Evolutionary conservation across 2,797 vertebrate species (phyloP), one percentile per base, ranked within the genome.

Genomic region (Helicolenus hilgendorfi): DNA sequence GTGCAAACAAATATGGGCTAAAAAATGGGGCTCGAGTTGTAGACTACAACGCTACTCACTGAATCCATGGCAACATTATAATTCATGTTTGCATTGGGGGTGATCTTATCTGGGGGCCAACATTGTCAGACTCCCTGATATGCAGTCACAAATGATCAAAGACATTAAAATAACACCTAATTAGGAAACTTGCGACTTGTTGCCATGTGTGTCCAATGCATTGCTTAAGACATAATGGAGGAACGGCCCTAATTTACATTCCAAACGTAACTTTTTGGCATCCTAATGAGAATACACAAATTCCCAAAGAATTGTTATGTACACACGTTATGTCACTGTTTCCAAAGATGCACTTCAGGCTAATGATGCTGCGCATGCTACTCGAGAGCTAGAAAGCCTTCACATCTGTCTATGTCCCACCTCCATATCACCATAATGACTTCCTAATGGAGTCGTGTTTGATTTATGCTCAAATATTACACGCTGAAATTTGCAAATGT

Each of bases 391-490:
- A 7, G 41, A 75, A 41, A 83, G 60, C 59, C 67, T 84, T 74
- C 79, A 79, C 88, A 87, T 86, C 81, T 86, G 88, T 89, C 80
- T 60, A 8, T 53, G 85, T 84, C 88, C 78, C 81, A 88, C 74
- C 64, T 80, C 55, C 84, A 88, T 74, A 89, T 91, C 86, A 62
- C 49, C 58, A 20, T 90, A 94, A 92, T 88, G 81, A 83, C 86
- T 89, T 85, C 55, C 77, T 92, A 92, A 94, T 93, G 90, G 84
- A 91, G 82, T 77, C 20, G 0, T 45, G 72, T 75, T 89, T 90
- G 86, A 94, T 90, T 94, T 86, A 93, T 84, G 68, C 71, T 70
- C 70, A 83, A 91, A 92, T 77, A 88, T 87, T 86, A 77, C 73
- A 79, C 0, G 15, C 41, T 72, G 62, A 89, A 89, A 88, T 79